Percentiles rank a stretch among this genome's conserved stretches.
Evolutionary conservation across 2,888 invertebrate species (phyloP).

Genomic region (Stictocephala bisonia): DNA sequence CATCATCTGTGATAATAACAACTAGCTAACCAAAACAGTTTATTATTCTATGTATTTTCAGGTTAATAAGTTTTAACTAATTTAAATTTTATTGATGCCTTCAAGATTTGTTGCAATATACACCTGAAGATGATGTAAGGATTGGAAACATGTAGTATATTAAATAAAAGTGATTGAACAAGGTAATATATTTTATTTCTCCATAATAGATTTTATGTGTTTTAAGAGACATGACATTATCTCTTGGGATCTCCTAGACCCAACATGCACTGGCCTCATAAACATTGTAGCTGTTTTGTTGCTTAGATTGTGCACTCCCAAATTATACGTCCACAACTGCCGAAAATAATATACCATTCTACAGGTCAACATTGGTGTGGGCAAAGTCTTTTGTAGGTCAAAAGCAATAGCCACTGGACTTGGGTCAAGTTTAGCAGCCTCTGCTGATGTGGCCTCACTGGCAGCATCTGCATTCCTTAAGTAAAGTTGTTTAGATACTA

Average conservation of each 20-base stretch:
- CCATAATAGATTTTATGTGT: too few species aligned
- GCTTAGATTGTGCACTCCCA: slow-evolving; percentile 5
- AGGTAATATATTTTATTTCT: too few species aligned
- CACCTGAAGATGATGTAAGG: too few species aligned
- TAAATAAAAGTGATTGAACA: too few species aligned
- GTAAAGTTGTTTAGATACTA: neutral
- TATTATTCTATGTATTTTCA: too few species aligned
- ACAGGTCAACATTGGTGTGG: slow-evolving; percentile 7
- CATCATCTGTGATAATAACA: too few species aligned
- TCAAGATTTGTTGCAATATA: too few species aligned
- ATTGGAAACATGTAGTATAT: too few species aligned
- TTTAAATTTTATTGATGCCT: too few species aligned
- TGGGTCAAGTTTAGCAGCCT: slow-evolving; percentile 3
- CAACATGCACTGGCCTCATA: neutral
- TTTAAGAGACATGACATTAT: neutral
- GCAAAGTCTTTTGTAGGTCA: slow-evolving; percentile 6
- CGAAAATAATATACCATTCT: slow-evolving; percentile 5
- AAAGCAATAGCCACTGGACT: slow-evolving; percentile 12
- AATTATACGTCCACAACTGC: slow-evolving; percentile 19
- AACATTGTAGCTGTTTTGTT: neutral
- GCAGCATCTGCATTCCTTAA: neutral
- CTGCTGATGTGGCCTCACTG: neutral
- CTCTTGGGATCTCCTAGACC: neutral
- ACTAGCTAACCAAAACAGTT: too few species aligned
- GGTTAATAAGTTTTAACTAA: too few species aligned